phyloP scores from a whole-genome alignment of 2,113 vertebrate genomes.

The Clarias batrachus region DNA sequence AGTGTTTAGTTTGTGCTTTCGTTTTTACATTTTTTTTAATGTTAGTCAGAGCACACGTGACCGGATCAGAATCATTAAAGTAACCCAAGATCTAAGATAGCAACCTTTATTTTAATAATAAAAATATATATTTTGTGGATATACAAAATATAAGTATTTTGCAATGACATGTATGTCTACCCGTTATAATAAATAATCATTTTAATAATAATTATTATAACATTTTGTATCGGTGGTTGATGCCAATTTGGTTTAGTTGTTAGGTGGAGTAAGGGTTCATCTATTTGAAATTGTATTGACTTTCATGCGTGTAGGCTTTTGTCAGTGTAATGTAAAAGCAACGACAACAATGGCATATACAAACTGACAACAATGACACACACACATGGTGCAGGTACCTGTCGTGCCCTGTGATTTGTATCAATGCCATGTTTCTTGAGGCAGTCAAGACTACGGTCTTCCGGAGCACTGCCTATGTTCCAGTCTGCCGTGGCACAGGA shows the following conservation, averaged over 20 bases:
- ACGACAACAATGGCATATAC: not conserved
- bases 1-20: not conserved
- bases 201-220: no score
- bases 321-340: not conserved
- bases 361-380: not conserved
- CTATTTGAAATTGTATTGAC: not conserved
- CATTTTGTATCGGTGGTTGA: not conserved
- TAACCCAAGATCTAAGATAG: constrained; percentile 28
- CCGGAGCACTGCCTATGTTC: constrained; percentile 90
- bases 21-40: not conserved
- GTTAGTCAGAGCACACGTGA: not conserved
- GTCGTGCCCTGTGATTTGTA: constrained; percentile 89
- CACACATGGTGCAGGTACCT: constrained; percentile 79
- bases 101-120: not conserved
- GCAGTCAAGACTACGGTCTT: constrained; percentile 87
- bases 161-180: no score
- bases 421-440: constrained; percentile 87
- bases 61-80: not conserved
- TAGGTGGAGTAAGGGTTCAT: not conserved
- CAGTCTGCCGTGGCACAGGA: constrained; percentile 93
- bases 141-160: not conserved
- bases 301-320: not conserved
- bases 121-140: accelerated
- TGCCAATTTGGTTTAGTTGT: not conserved
- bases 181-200: no score